Conservation (phyloP, 2,797 vertebrate genomes). For the Cossypha niveicapilla region DNA sequence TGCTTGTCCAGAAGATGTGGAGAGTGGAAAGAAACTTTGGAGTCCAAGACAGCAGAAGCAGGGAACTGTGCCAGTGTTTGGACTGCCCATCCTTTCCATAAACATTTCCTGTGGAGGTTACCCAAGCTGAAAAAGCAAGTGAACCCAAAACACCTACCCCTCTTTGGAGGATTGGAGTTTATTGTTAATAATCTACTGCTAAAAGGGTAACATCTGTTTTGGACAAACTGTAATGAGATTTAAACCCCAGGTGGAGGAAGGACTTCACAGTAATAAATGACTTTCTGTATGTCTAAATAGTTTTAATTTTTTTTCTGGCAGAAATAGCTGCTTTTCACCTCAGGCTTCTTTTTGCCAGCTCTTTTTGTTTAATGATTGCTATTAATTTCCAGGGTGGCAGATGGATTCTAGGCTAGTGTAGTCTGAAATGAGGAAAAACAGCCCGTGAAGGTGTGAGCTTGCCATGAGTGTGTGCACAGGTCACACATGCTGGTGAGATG, state of each 20-base stretch:
- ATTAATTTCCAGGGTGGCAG: slow-evolving; percentile 76
- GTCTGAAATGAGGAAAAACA: slow-evolving; percentile 54
- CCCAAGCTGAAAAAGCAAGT: slow-evolving; percentile 31
- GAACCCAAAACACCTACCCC: slow-evolving; percentile 31
- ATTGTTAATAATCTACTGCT: slow-evolving; percentile 76
- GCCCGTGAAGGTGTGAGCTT: slow-evolving; percentile 14
- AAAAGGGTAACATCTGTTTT: slow-evolving; percentile 81
- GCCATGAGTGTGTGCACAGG: neutral
- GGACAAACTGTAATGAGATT: slow-evolving; percentile 79
- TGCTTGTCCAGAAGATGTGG: neutral
- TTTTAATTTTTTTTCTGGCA: slow-evolving; percentile 77
- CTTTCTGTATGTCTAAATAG: slow-evolving; percentile 73
- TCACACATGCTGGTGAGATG: neutral
- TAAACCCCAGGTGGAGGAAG: slow-evolving; percentile 74
- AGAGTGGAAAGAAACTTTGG: neutral
- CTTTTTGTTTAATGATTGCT: slow-evolving; percentile 75
- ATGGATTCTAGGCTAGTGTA: slow-evolving; percentile 60
- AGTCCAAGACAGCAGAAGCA: neutral
- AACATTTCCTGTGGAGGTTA: slow-evolving; percentile 35
- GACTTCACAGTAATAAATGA: slow-evolving; percentile 75
- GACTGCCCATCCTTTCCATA: neutral
- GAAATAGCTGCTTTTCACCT: slow-evolving; percentile 67
- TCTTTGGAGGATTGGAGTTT: slow-evolving; percentile 71
- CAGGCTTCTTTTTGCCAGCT: slow-evolving; percentile 63
- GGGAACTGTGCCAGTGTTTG: neutral